These are phyloP conservation scores for Amiota mariae DNA, from an alignment of 2,888 invertebrate species.

Conservation along the genomic window DNA sequence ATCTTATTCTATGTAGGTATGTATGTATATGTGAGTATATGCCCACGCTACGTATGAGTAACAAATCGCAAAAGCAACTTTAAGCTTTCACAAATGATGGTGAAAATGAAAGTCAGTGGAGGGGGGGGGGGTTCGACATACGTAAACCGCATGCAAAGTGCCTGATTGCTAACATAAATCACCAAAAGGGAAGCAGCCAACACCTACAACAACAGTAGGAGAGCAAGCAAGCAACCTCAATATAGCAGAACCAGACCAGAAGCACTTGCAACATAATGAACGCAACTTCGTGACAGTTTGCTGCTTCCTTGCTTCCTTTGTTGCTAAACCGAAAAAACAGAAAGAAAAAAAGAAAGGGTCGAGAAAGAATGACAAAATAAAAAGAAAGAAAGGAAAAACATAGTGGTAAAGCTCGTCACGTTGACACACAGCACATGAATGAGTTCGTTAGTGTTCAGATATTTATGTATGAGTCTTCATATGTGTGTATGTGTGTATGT, in stretches of 20 bases:
- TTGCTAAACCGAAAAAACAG: neutral
- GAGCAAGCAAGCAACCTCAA: constrained; percentile 1
- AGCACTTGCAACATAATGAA: constrained; percentile 52
- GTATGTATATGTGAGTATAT: too few relatives aligned
- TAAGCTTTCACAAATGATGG: too few relatives aligned
- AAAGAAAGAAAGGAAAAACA: neutral
- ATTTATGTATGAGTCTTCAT: neutral
- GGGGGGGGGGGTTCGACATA: neutral
- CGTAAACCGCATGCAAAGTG: constrained; percentile 54
- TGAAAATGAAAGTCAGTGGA: too few relatives aligned
- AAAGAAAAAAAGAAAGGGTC: constrained; percentile 6
- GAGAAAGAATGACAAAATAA: neutral
- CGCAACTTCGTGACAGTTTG: constrained; percentile 50
- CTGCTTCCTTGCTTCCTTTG: constrained; percentile 5
- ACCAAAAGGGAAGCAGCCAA: constrained; percentile 42
- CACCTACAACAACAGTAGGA: neutral
- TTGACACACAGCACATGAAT: neutral
- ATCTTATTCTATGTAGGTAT: neutral
- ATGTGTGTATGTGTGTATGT: neutral
- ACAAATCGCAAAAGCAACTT: constrained; percentile 18
- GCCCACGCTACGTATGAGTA: constrained; percentile 27
- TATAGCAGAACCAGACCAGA: constrained; percentile 1
- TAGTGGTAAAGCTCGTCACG: neutral
- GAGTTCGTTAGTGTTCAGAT: neutral
- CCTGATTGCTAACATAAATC: constrained; percentile 67